A percentile compares a stretch with the other conserved stretches of the same genome.
Evolutionary conservation across 2,888 invertebrate genomes (phyloP).

Genomic region (Beris chalybata): DNA sequence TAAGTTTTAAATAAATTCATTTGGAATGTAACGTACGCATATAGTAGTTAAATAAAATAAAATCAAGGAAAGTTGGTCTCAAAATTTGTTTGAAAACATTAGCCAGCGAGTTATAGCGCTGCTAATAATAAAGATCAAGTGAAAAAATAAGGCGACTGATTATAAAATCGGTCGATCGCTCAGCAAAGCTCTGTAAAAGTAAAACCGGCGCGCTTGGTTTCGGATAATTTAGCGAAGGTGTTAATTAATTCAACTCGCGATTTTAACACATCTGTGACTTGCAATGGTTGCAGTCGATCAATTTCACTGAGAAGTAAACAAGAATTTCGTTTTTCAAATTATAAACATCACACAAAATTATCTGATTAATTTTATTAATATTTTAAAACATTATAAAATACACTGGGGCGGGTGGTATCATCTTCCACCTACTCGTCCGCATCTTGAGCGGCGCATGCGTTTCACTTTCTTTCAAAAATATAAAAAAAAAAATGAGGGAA

Average conservation of each 20-base stretch:
- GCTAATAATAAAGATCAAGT: conserved; percentile 2
- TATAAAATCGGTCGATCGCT: background rate
- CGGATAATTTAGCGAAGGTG: conserved; percentile 25
- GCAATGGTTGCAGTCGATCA: background rate
- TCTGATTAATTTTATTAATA: no score
- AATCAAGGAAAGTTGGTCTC: conserved; percentile 26
- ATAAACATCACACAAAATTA: no score
- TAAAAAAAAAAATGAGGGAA: conserved; percentile 15
- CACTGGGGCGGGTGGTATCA: background rate
- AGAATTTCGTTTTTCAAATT: no score
- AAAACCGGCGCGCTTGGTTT: conserved; percentile 4
- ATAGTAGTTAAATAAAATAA: no score
- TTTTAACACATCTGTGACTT: background rate
- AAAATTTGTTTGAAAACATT: conserved; percentile 3
- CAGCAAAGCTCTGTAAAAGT: conserved; percentile 11
- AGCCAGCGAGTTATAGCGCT: background rate
- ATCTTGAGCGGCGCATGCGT: conserved; percentile 25
- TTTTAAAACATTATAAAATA: no score
- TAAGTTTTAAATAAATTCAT: no score
- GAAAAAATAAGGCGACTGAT: conserved; percentile 11
- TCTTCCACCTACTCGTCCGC: conserved; percentile 21
- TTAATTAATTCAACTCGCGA: conserved; percentile 1
- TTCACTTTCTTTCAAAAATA: conserved; percentile 15
- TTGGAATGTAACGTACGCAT: no score
- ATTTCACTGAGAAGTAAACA: no score